Conservation (phyloP, 2,113 vertebrate species). For the Bos javanicus region DNA sequence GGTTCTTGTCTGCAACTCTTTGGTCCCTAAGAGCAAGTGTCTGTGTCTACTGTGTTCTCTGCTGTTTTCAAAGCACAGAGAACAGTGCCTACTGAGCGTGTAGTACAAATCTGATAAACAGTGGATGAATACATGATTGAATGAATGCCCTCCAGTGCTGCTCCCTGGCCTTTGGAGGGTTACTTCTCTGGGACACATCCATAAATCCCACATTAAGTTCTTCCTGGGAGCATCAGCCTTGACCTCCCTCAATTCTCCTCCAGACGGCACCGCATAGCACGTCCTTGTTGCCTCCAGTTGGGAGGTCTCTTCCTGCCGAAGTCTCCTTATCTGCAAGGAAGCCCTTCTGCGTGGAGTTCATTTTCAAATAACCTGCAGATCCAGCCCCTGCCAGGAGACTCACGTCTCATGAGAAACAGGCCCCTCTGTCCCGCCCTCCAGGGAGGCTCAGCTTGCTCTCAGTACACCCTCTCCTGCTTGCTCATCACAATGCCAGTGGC, state of each 20-base stretch:
- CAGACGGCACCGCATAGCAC: fast-evolving
- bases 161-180: neutral
- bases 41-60: neutral
- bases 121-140: neutral
- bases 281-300: neutral
- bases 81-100: neutral
- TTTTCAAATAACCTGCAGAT: neutral
- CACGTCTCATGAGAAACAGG: neutral
- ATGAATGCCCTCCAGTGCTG: neutral
- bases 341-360: neutral
- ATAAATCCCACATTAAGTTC: neutral
- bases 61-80: neutral
- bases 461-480: neutral
- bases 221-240: neutral
- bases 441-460: neutral
- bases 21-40: neutral
- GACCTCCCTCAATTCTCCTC: neutral
- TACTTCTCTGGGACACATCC: neutral
- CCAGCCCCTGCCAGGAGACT: neutral
- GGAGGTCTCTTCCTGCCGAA: neutral
- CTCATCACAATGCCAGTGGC: neutral
- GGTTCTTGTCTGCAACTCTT: neutral
- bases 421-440: neutral
- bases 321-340: neutral
- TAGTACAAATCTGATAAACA: neutral